A percentile compares a stretch with the other conserved stretches of the same genome.
Evolutionary conservation across 1,140 invertebrate species (phyloP).

Genomic region (Venturia canescens): DNA sequence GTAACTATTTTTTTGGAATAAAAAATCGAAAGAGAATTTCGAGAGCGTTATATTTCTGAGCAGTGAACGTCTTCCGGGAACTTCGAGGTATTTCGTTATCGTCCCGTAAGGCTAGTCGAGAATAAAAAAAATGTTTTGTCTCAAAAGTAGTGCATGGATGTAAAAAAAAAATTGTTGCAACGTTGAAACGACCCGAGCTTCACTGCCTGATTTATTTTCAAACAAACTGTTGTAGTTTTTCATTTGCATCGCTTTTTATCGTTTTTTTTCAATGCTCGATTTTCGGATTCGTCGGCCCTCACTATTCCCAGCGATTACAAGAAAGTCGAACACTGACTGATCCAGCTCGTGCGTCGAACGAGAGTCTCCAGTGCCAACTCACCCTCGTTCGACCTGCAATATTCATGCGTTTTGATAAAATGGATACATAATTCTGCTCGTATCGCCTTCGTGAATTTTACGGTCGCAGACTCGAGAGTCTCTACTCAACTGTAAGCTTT

Average conservation of each 20-base stretch:
- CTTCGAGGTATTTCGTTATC: no score
- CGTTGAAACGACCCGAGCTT: not conserved
- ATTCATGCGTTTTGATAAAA: not conserved
- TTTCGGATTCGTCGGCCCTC: not conserved
- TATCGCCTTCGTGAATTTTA: not conserved
- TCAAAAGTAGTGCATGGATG: no score
- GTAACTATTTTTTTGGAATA: no score
- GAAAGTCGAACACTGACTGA: conserved; percentile 63
- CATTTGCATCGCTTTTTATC: not conserved
- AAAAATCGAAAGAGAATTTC: no score
- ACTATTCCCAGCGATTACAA: conserved; percentile 7
- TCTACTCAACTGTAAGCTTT: conserved; percentile 49
- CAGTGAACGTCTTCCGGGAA: no score
- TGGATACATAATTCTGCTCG: not conserved
- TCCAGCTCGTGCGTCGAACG: conserved; percentile 38
- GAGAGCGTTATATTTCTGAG: no score
- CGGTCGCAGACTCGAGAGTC: not conserved
- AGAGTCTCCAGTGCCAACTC: conserved; percentile 11
- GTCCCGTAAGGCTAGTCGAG: no score
- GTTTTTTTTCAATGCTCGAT: not conserved
- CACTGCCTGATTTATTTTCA: not conserved
- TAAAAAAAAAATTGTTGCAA: not conserved
- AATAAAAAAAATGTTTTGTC: no score
- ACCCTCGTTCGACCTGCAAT: not conserved
- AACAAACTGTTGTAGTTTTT: not conserved